These are phyloP conservation scores for Volucella inanis DNA, from an alignment of 2,888 invertebrate genomes.

Conservation along the genomic window DNA sequence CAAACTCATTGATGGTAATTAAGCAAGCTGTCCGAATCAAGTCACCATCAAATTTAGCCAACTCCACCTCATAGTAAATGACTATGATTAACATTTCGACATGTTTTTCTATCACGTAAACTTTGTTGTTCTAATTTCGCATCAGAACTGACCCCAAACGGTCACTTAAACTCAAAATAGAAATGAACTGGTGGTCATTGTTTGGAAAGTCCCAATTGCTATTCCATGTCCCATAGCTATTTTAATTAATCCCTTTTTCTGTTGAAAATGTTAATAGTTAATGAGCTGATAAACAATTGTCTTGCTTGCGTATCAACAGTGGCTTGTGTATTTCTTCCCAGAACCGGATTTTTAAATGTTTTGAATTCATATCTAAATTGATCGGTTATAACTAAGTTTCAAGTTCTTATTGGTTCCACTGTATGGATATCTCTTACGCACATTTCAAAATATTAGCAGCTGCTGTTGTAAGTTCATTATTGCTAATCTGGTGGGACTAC, in stretches of 20 bases:
- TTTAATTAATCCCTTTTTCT: too few relatives aligned
- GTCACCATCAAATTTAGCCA: too few relatives aligned
- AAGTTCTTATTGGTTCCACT: background rate
- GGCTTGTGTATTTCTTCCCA: background rate
- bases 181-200: background rate
- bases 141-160: too few relatives aligned
- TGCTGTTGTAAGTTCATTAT: constrained; percentile 39
- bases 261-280: constrained; percentile 2
- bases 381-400: background rate
- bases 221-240: too few relatives aligned
- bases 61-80: too few relatives aligned
- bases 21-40: too few relatives aligned
- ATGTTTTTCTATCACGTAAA: too few relatives aligned
- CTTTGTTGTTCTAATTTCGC: too few relatives aligned
- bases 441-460: constrained; percentile 2
- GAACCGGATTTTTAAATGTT: constrained; percentile 18
- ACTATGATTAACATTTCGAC: too few relatives aligned
- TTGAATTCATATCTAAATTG: background rate
- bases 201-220: too few relatives aligned
- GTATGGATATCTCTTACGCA: constrained; percentile 8
- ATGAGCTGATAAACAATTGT: constrained; percentile 1
- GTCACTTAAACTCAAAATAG: background rate
- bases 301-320: background rate
- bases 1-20: too few relatives aligned
- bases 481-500: constrained; percentile 41